These are phyloP conservation scores for Mimas tiliae DNA, from an alignment of 2,888 invertebrate species.

Conservation along the genomic window DNA sequence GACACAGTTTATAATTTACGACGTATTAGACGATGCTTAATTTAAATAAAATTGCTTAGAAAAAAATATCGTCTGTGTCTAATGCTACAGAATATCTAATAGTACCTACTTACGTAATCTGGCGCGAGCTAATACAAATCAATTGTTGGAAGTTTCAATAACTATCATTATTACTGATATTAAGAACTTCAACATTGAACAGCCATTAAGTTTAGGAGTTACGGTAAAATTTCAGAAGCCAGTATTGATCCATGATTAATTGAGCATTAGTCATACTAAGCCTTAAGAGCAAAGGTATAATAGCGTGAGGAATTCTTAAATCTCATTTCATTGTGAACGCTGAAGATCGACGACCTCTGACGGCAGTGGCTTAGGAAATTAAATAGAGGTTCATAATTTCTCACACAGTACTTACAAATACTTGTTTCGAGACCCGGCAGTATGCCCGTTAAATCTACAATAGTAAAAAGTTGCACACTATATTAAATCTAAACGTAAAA, in stretches of 20 bases:
- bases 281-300: not conserved
- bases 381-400: slow-evolving; percentile 8
- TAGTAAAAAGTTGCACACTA: not conserved
- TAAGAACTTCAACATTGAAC: not conserved
- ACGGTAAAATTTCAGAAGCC: not conserved
- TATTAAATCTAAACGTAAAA: not conserved
- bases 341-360: slow-evolving; percentile 11
- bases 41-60: too few relatives aligned
- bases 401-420: slow-evolving; percentile 3
- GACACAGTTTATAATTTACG: not conserved
- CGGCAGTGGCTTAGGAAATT: slow-evolving; percentile 1
- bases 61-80: too few relatives aligned
- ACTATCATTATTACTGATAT: not conserved
- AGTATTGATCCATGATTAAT: slow-evolving; percentile 15
- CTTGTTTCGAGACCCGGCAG: not conserved
- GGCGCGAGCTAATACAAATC: not conserved
- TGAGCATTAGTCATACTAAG: slow-evolving; percentile 16
- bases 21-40: too few relatives aligned
- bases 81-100: too few relatives aligned
- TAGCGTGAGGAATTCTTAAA: slow-evolving; percentile 15
- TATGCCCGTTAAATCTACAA: not conserved
- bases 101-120: too few relatives aligned
- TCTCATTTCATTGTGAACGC: slow-evolving; percentile 10
- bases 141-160: not conserved
- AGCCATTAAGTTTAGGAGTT: not conserved